Conservation (phyloP, 2,888 invertebrate genomes). For the Chironomus riparius region DNA sequence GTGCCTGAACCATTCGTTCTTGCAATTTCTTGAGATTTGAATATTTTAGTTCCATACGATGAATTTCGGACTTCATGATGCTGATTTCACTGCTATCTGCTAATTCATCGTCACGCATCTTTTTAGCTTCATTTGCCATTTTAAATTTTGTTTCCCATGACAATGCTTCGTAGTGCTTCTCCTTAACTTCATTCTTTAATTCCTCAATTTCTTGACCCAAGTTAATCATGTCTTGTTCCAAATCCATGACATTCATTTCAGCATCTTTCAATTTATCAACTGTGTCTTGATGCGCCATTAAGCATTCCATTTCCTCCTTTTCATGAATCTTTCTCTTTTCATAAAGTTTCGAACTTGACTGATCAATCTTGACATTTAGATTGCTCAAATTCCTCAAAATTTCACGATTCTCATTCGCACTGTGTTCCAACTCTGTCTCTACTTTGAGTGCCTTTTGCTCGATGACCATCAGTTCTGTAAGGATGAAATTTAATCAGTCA, state of each 20-base stretch:
- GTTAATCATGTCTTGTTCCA: constrained; percentile 58
- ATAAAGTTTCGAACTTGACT: constrained; percentile 49
- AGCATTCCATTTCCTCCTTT: constrained; percentile 48
- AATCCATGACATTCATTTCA: constrained; percentile 55
- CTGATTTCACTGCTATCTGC: constrained; percentile 61
- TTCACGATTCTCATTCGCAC: constrained; percentile 47
- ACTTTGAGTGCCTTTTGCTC: constrained; percentile 66
- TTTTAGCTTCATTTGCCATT: constrained; percentile 61
- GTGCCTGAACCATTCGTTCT: constrained; percentile 47
- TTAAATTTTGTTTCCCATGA: constrained; percentile 76
- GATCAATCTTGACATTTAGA: constrained; percentile 51
- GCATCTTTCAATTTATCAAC: constrained; percentile 50
- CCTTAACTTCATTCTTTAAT: constrained; percentile 47
- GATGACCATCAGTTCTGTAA: constrained; percentile 46
- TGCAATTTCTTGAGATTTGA: constrained; percentile 39
- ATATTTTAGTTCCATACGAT: constrained; percentile 63
- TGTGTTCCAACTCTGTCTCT: constrained; percentile 53
- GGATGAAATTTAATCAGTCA: not conserved
- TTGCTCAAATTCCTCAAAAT: constrained; percentile 52
- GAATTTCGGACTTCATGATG: constrained; percentile 70
- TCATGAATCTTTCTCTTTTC: constrained; percentile 48
- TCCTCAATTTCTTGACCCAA: constrained; percentile 57
- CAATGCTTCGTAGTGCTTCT: constrained; percentile 58
- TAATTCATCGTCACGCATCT: constrained; percentile 56
- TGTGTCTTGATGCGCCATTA: constrained; percentile 46